Percentiles rank a stretch among this genome's conserved stretches.
Conservation (phyloP, 2,888 invertebrate species). For the Polyploca ridens region DNA sequence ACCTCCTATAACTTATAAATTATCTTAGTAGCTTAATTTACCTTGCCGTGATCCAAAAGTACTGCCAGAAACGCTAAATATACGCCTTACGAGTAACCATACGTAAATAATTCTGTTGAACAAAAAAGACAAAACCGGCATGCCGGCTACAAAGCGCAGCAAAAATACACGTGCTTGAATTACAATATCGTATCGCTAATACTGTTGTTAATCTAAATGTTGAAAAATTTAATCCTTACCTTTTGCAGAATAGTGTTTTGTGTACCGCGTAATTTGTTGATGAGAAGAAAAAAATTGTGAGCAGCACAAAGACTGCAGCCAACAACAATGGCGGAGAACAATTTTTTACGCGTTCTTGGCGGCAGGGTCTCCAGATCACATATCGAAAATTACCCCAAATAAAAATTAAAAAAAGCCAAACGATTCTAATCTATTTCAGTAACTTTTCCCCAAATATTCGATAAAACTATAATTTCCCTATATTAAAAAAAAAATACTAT, state of each 20-base stretch:
- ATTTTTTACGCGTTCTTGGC: neutral
- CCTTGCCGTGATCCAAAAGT: neutral
- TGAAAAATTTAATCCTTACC: neutral
- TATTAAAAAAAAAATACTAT: no score
- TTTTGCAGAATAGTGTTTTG: neutral
- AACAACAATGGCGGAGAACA: neutral
- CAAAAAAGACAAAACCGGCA: neutral
- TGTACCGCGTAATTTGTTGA: neutral
- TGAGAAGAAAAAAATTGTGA: neutral
- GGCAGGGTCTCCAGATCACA: no score
- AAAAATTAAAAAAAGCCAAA: no score
- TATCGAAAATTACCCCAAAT: no score
- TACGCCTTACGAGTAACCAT: neutral
- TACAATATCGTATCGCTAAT: neutral
- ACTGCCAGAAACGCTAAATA: neutral
- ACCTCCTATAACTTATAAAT: neutral
- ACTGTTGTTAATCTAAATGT: neutral
- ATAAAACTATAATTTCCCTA: no score
- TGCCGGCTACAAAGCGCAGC: conserved; percentile 1
- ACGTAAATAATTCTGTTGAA: neutral
- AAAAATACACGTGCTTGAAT: neutral
- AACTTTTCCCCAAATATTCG: no score
- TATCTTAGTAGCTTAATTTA: neutral
- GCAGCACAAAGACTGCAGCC: neutral
- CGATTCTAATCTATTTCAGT: no score